Percentiles rank a stretch among this genome's conserved stretches.
These are phyloP conservation scores for Shargacucullia verbasci DNA, from an alignment of 2,888 invertebrate genomes.

Conservation along the genomic window DNA sequence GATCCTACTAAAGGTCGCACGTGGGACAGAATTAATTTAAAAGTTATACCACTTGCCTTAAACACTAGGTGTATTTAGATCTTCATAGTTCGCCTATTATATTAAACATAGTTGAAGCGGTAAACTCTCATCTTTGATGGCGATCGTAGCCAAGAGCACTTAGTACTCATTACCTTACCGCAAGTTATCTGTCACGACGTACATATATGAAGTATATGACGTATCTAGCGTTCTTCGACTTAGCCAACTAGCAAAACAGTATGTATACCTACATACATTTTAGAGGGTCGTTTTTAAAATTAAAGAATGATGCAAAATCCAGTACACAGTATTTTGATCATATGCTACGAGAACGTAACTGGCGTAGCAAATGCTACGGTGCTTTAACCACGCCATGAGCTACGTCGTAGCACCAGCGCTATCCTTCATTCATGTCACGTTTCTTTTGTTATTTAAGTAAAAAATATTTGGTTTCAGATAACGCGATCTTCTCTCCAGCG, in stretches of 20 bases:
- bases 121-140: slow-evolving; percentile 7
- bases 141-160: not conserved
- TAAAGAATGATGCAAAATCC: too few species aligned
- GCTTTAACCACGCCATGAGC: too few species aligned
- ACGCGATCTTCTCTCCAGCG: slow-evolving; percentile 55
- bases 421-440: too few species aligned
- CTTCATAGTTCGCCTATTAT: slow-evolving; percentile 13
- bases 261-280: too few species aligned
- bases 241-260: too few species aligned
- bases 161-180: not conserved
- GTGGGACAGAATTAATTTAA: slow-evolving; percentile 42
- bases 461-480: slow-evolving; percentile 72
- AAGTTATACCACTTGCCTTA: slow-evolving; percentile 18
- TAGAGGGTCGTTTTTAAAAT: too few species aligned
- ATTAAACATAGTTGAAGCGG: not conserved
- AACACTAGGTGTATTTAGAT: slow-evolving; percentile 29
- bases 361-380: too few species aligned
- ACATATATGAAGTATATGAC: too few species aligned
- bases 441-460: not conserved
- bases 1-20: slow-evolving; percentile 27
- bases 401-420: slow-evolving; percentile 1
- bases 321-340: too few species aligned
- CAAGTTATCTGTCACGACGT: not conserved
- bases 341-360: too few species aligned
- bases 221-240: too few species aligned